Evolutionary conservation across 1,140 invertebrate species (phyloP).

Genomic region (Odontomachus brunneus): DNA sequence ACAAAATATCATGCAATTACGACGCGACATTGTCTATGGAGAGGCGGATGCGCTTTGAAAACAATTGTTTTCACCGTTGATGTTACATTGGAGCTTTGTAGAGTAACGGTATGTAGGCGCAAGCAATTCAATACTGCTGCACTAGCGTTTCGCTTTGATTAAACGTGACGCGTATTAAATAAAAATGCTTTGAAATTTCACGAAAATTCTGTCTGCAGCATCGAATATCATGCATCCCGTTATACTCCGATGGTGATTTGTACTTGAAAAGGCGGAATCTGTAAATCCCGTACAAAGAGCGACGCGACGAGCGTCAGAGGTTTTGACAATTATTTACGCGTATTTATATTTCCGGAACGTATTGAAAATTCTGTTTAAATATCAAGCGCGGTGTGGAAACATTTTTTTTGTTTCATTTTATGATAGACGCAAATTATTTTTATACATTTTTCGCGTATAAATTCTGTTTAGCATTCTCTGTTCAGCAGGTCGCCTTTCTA

Average conservation of each 20-base stretch:
- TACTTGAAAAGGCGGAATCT: slow-evolving; percentile 1
- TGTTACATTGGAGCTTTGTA: slow-evolving; percentile 8
- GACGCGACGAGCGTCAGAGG: not conserved
- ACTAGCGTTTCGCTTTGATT: slow-evolving; percentile 31
- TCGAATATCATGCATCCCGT: slow-evolving; percentile 9
- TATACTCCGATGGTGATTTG: not conserved
- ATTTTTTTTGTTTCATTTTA: not conserved
- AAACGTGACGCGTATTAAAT: slow-evolving; percentile 32
- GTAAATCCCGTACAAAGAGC: not conserved
- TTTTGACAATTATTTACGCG: not conserved
- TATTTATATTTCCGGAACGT: not conserved
- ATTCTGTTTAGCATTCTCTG: not conserved
- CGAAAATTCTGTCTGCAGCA: slow-evolving; percentile 1
- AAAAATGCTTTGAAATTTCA: slow-evolving; percentile 36
- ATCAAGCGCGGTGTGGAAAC: not conserved
- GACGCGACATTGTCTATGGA: not conserved
- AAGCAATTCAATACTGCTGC: slow-evolving; percentile 35
- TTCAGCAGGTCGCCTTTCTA: not conserved
- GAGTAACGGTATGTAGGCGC: slow-evolving; percentile 22
- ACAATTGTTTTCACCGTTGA: slow-evolving; percentile 24
- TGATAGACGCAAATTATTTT: not conserved
- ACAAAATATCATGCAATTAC: not conserved
- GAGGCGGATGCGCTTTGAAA: not conserved
- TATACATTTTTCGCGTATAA: not conserved
- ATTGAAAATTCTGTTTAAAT: not conserved